A percentile compares a stretch with the other conserved stretches of the same genome.
These are phyloP conservation scores for Pygoscelis antarcticus DNA, from an alignment of 2,113 vertebrate genomes.

Conservation along the genomic window DNA sequence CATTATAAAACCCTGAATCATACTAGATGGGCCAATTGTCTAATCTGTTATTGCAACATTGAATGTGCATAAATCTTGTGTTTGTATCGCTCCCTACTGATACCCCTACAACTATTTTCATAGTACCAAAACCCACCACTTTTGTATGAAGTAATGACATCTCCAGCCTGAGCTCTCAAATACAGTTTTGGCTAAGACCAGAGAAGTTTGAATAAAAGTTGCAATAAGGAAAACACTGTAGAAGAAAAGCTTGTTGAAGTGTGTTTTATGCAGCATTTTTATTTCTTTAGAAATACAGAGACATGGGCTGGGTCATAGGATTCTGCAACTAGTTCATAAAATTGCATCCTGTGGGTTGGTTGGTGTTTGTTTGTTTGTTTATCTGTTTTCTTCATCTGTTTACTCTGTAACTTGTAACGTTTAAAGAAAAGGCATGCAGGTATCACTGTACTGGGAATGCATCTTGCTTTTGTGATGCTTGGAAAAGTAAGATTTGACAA, in stretches of 20 bases:
- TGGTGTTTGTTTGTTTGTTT: background rate
- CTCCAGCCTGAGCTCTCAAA: background rate
- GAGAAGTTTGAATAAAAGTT: background rate
- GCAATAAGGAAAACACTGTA: background rate
- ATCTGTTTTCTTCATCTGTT: background rate
- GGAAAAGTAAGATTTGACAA: background rate
- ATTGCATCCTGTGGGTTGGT: background rate
- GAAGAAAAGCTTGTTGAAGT: background rate
- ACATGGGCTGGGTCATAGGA: background rate
- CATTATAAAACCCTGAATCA: background rate
- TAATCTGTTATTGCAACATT: background rate
- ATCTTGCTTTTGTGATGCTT: background rate
- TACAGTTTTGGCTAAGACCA: background rate
- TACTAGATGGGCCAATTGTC: background rate
- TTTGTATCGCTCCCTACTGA: background rate
- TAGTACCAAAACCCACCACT: accelerated
- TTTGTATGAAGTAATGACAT: background rate
- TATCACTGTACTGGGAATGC: background rate
- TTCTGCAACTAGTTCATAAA: background rate
- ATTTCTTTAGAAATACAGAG: background rate
- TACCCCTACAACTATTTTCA: background rate
- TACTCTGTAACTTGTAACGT: background rate
- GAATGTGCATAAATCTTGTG: background rate
- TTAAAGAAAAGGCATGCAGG: background rate
- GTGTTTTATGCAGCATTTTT: background rate